These are phyloP conservation scores for Augochlora pura DNA, from an alignment of 1,140 invertebrate genomes.

Conservation along the genomic window DNA sequence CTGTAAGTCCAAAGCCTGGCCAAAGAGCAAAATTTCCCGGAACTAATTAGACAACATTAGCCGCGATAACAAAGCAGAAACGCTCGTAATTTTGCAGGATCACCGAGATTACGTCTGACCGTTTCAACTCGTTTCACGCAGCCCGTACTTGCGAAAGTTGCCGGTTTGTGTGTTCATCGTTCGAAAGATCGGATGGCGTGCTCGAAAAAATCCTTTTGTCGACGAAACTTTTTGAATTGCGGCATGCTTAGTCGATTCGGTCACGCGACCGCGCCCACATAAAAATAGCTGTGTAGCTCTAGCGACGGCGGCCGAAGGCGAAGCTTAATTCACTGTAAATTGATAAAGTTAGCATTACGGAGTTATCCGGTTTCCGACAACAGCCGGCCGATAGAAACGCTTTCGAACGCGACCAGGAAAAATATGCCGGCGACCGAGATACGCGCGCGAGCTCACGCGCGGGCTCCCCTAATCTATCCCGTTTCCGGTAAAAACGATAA, in stretches of 20 bases:
- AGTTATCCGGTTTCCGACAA: slow-evolving; percentile 1
- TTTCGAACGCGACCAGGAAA: neutral
- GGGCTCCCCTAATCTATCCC: neutral
- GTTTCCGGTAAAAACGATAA: slow-evolving; percentile 3
- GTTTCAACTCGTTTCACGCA: too few species aligned
- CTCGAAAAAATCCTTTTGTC: neutral
- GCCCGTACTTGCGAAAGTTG: too few species aligned
- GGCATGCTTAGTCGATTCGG: neutral
- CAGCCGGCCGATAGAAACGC: neutral
- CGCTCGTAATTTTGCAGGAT: too few species aligned
- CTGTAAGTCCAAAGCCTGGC: too few species aligned
- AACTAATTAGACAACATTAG: too few species aligned
- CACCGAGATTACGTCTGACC: neutral
- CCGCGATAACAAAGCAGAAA: too few species aligned
- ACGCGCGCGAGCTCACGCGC: neutral
- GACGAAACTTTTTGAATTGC: neutral
- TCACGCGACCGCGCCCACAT: neutral
- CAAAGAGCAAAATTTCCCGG: too few species aligned
- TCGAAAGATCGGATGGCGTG: too few species aligned
- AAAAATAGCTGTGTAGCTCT: slow-evolving; percentile 1
- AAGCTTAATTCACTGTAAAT: slow-evolving; percentile 10
- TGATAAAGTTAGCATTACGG: neutral
- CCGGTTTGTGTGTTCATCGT: too few species aligned
- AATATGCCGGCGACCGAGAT: neutral
- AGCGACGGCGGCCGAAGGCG: neutral